Evolutionary conservation across 2,888 invertebrate species (phyloP), one percentile per base, ranked within the genome.

Genomic region (Ophion slaviceki): DNA sequence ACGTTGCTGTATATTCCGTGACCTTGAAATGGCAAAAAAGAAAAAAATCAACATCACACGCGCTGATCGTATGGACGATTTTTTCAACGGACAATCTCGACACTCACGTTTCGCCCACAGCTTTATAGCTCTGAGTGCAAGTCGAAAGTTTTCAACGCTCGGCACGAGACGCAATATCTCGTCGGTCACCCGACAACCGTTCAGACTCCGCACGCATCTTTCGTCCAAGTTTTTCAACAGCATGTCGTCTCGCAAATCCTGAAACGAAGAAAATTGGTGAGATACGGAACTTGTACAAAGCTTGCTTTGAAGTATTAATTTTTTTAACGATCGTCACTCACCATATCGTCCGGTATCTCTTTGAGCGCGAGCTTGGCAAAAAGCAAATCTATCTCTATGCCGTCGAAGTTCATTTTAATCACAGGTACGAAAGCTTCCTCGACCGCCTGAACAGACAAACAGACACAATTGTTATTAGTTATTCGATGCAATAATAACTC

Each of bases 371-470:
- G 95, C 87, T 98, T 96, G 0, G 99, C 99, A 95, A 99, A 99
- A 87, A 99, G 95, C 96, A 99, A 97, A 95, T 99, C 99, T 89
- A 99, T 99, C 95, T 99, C 99, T 89, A 99, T 99, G 47, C 98
- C 98, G 95, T 99, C 98, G 94, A 99, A 99, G 93, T 98, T 98
- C 98, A 99, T 98, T 95, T 99, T 99, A 88, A 99, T 99, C 10
- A 99, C 99, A 2, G 99, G 99, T 88, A 99, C 99, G 94, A 97
- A 99, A 0, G 99, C 99, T 93, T 99, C 99, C 94, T 99, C 99
- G 0, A 99, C 99, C 1, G 98, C 96, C 97, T 97, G n/a, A 66
- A 14, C 53, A 17, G 77, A 80, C 61, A 57, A 59, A 67, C 17
- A 53, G 17, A 53, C 5, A 4, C 4, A 14, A 17, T 53, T 4